phyloP scores from a whole-genome alignment of 2,888 invertebrate genomes.

The Drosophila austrosaltans region DNA sequence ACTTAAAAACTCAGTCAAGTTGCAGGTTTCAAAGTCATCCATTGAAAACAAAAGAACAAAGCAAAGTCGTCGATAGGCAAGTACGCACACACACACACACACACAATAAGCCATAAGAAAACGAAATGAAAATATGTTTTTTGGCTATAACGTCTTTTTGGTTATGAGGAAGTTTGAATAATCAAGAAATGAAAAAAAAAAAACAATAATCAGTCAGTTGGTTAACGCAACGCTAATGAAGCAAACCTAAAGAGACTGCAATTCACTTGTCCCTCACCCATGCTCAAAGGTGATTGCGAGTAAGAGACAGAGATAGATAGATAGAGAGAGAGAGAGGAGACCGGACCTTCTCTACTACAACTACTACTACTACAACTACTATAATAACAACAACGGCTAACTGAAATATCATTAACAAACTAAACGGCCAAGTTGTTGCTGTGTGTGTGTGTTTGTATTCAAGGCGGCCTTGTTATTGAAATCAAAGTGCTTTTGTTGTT shows the following conservation, averaged over 20 bases:
- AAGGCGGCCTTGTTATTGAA: constrained; percentile 68
- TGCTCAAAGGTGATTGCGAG: neutral
- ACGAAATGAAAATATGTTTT: neutral
- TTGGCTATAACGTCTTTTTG: neutral
- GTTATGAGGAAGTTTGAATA: constrained; percentile 53
- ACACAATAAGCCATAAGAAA: neutral
- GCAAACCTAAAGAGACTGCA: constrained; percentile 23
- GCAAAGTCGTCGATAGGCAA: constrained; percentile 5
- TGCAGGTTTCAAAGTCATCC: constrained; percentile 15
- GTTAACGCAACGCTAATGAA: constrained; percentile 41
- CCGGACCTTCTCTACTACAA: neutral
- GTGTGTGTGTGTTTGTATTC: constrained; percentile 20
- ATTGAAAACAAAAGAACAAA: constrained; percentile 27
- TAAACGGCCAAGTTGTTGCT: constrained; percentile 22
- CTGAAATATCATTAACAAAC: constrained; percentile 20
- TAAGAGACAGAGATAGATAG: neutral
- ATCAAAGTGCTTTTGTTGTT: constrained; percentile 51
- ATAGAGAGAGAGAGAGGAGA: neutral
- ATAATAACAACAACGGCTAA: neutral
- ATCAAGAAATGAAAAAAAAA: neutral
- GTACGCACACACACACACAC: neutral
- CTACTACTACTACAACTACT: neutral
- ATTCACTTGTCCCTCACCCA: constrained; percentile 37
- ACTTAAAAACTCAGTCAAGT: constrained; percentile 14
- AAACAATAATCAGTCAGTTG: constrained; percentile 3